A percentile compares a stretch with the other conserved stretches of the same genome.
Conservation (phyloP, 2,888 invertebrate genomes). For the Meiosimyza decipiens region DNA sequence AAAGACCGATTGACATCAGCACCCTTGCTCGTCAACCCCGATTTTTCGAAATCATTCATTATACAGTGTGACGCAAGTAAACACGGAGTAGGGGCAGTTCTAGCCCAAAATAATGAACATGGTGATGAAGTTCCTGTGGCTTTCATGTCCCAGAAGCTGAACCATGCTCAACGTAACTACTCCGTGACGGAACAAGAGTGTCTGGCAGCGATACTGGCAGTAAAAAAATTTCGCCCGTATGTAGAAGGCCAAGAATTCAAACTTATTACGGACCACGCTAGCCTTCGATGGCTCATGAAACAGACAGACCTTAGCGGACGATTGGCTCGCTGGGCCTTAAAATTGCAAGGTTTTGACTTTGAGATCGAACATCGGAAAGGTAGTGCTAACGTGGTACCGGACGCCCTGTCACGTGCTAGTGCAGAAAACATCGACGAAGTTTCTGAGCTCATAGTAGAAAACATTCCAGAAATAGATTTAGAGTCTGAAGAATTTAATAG, state of each 20-base stretch:
- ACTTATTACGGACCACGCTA: slow-evolving; percentile 50
- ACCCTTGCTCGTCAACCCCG: slow-evolving; percentile 37
- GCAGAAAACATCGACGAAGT: not conserved
- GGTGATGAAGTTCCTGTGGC: slow-evolving; percentile 35
- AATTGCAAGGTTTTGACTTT: slow-evolving; percentile 42
- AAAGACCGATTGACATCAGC: slow-evolving; percentile 25
- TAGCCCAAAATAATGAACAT: slow-evolving; percentile 32
- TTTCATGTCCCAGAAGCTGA: slow-evolving; percentile 37
- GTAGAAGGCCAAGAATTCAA: slow-evolving; percentile 38
- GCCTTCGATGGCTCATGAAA: slow-evolving; percentile 49
- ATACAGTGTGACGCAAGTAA: too few species aligned
- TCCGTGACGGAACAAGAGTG: slow-evolving; percentile 42
- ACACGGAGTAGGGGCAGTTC: slow-evolving; percentile 1
- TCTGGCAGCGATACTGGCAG: slow-evolving; percentile 36
- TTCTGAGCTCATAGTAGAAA: too few species aligned
- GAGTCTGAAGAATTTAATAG: not conserved
- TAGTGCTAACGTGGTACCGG: slow-evolving; percentile 34
- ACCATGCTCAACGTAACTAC: slow-evolving; percentile 40
- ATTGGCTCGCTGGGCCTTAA: slow-evolving; percentile 46
- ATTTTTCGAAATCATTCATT: slow-evolving; percentile 30
- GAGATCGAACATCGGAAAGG: slow-evolving; percentile 40
- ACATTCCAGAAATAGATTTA: not conserved
- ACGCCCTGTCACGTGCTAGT: slow-evolving; percentile 11
- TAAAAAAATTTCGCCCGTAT: slow-evolving; percentile 41
- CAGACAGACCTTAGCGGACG: slow-evolving; percentile 50